Percentiles rank a stretch among this genome's conserved stretches.
Conservation (phyloP, 2,888 invertebrate genomes). For the Quadroppia sp. region DNA sequence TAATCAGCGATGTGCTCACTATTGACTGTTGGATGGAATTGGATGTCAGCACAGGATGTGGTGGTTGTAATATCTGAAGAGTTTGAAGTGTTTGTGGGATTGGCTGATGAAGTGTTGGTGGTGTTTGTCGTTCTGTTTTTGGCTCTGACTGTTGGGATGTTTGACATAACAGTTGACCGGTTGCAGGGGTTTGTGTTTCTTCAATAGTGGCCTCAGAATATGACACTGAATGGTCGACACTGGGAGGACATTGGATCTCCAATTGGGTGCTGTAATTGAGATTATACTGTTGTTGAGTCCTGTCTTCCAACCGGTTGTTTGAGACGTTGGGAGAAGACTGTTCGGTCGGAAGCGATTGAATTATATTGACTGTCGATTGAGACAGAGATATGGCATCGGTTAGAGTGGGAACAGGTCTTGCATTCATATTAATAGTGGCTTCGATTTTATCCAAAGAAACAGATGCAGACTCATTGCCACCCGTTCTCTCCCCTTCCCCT, state of each 20-base stretch:
- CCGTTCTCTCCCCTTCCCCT: conserved; percentile 27
- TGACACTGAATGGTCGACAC: not conserved
- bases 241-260: not conserved
- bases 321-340: not conserved
- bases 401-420: conserved; percentile 2
- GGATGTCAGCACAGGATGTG: not conserved
- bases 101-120: not conserved
- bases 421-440: conserved; percentile 29
- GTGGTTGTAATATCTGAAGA: not conserved
- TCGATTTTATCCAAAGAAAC: conserved; percentile 25
- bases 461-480: conserved; percentile 25
- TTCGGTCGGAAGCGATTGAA: conserved; percentile 1
- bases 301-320: not conserved
- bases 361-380: conserved; percentile 13
- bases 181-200: not conserved
- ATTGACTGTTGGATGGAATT: not conserved
- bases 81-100: not conserved
- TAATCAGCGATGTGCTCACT: not conserved
- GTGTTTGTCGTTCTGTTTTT: not conserved
- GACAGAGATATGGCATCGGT: conserved; percentile 12
- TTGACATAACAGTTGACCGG: not conserved
- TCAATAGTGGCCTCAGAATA: not conserved
- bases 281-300: not conserved
- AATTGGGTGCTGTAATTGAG: not conserved
- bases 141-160: not conserved